Base-by-base conservation (phyloP, 1,140 invertebrate genomes). In the Ptiloglossa arizonensis region DNA sequence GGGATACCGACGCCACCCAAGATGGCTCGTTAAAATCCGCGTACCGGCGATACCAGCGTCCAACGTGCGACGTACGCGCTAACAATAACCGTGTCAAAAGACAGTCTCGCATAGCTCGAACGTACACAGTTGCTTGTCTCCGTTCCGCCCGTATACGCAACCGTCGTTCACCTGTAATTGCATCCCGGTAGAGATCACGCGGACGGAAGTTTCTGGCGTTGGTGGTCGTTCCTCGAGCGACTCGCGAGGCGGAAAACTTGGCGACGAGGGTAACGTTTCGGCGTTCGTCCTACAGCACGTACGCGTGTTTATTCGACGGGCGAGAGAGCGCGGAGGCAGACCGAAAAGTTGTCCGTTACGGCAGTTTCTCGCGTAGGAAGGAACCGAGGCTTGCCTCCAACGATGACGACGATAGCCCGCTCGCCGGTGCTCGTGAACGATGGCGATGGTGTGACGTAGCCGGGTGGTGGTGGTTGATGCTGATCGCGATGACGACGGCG, bases 341-440 rank as follows among this genome's bases (percentile, higher is more conserved):
- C 70, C 79, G 59, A 86, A 56, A 86, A 82, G 59, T 86, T 71
- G n/a, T 56, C 41, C 80, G 59, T 41, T 8, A 35, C 64, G 82
- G 69, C 77, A 72, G 83, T 77, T 86, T 86, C 76, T 88, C 83
- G 88, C 88, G 87, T 88, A 89, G 84, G 86, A 84, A 54, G 88
- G n/a, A 77, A 70, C 77, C 73, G 73, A 76, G 73, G 73, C 66
- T 66, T 76, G 69, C 66, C 78, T 79, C 57, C 78, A 50, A 67
- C 72, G 74, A 71, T 17, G 80, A 74, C 71, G 70, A 73, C 76
- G 76, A 64, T 78, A 62, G 27, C 46, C 24, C 22, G 64, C 66
- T 64, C 52, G 62, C 48, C 54, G 72, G 81, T 75, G 66, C 70
- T 73, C 66, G 72, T 80, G 81, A 81, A 68, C 67, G 77, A 52